Evolutionary conservation across 1,140 invertebrate species (phyloP), one percentile per base, ranked within the genome.

Genomic region (Drosophila simulans): DNA sequence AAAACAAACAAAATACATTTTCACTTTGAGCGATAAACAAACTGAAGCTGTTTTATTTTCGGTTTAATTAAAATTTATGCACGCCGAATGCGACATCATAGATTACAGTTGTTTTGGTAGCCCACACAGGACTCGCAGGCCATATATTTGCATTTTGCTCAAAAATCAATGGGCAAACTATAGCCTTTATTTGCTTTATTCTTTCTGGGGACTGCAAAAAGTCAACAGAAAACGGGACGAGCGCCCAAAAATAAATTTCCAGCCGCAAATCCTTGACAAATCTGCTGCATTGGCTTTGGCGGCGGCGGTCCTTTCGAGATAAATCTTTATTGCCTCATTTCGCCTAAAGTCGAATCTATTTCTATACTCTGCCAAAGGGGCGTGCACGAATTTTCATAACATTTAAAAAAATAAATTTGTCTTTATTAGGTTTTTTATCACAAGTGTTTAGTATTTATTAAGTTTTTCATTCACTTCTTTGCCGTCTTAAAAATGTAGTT

Each of bases 311-410:
- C 60, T 55, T 64, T 57, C 34, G 22, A 88, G 75, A 86, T 86
- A 86, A 83, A 86, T 86, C 83, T 86, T 86, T 86, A 86, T 86
- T 86, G 83, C 79, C 83, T 88, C 83, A 86, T 86, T 86, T 82
- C 72, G 83, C 83, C 79, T 86, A 79, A 77, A 88, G 83, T 77
- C 62, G 83, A 86, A 79, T 88, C 84, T 66, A 53, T 70, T 74
- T 64, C 55, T 51, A 68, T 66, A 75, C 72, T 42, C 63, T 74
- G 53, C 58, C 71, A 15, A 15, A 39, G 11, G 66, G 51, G 34
- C 34, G 49, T 31, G 35, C 12, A n/a, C 12, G 31, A 15, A n/a
- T 46, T 63, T 22, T 7, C 8, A n/a, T n/a, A n/a, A n/a, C n/a
- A n/a, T 20, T 31, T 39, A 13, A 22, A 22, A 22, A 22, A 22